phyloP scores from a whole-genome alignment of 2,113 vertebrate species.

The Osmerus mordax region DNA sequence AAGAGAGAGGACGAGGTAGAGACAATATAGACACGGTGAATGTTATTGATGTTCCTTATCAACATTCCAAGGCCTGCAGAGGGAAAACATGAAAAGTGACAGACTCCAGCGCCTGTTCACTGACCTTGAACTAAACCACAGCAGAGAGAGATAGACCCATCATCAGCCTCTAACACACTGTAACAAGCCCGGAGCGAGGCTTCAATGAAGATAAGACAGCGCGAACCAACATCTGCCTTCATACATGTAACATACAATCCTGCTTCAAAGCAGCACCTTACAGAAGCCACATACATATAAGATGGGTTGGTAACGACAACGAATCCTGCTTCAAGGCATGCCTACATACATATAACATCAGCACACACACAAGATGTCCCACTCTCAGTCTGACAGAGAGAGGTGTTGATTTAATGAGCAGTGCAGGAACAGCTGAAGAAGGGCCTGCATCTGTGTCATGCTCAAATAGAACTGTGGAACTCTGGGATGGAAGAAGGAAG shows the following conservation, averaged over 20 bases:
- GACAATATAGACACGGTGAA: no score
- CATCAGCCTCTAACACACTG: neutral
- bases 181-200: conserved; percentile 7
- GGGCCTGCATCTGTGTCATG: neutral
- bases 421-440: no score
- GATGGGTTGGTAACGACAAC: no score
- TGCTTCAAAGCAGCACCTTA: neutral
- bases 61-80: conserved; percentile 18
- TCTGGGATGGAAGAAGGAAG: no score
- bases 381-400: no score
- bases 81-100: conserved; percentile 34
- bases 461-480: neutral
- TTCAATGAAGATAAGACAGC: no score
- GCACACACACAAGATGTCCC: no score
- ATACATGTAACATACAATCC: neutral
- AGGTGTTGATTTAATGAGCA: no score
- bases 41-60: no score
- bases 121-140: conserved; percentile 33
- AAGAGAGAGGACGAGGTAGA: no score
- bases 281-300: neutral
- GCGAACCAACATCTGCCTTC: neutral
- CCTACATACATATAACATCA: no score
- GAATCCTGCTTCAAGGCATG: no score
- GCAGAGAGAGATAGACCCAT: neutral
- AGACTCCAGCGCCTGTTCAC: conserved; percentile 14